Base-by-base conservation (phyloP, 2,797 vertebrate genomes). In the Monodelphis domestica region DNA sequence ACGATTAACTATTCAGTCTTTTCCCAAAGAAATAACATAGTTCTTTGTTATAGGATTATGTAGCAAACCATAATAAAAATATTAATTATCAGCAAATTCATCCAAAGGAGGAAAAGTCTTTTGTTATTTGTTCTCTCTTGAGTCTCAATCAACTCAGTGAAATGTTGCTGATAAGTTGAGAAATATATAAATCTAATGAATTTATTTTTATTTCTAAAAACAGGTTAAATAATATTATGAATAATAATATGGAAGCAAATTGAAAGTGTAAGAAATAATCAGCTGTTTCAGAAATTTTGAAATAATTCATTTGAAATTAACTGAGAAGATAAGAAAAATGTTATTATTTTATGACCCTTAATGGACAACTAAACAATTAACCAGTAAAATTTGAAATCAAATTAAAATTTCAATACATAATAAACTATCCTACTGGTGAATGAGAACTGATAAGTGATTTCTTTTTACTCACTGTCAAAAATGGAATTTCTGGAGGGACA, bases 1-100 rank as follows among this genome's bases (percentile, higher is more conserved):
- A 87, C 26, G 70, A 96, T 96, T 95, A 96, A 91, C 54, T 88
- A 45, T 14, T 88, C 91, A 78, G 6, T 95, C 94, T 87, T 96
- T 84, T 92, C 1, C 26, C 55, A 63, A 88, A 96, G 84, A 54
- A 93, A 84, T 94, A 89, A 89, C 63, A 53, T 0, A 92, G 54
- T 94, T 92, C 54, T n/a, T 95, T 96, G 51, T 89, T 92, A 33
- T 78, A 94, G 90, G 87, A 91, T 84, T 95, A 59, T 92, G 33
- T 91, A 89, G 55, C 26, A 93, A 91, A 89, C 92, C 53, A 93
- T 95, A 93, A 92, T 91, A 92, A 96, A 91, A 97, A 92, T 95
- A 56, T 56, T 94, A 94, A 94, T 88, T 92, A 87, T 90, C 84
- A 90, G 88, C 70, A 89, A 87, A 56, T 30, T 45, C 2, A 96